Base-by-base conservation (phyloP, 2,888 invertebrate species). In the Cantharis nigra region DNA sequence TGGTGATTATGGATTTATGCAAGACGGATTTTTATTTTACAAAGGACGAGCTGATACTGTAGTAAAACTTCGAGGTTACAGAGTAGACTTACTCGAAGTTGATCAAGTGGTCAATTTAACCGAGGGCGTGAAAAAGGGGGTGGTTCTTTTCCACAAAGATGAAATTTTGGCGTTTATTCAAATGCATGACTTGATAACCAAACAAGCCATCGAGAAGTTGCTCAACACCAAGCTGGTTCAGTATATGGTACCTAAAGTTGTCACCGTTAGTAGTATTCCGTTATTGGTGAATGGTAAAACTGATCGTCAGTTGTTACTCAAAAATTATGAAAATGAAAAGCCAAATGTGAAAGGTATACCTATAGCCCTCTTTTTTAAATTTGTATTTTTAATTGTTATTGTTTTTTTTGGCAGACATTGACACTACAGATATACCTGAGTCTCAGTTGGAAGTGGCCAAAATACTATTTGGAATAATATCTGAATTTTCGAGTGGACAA, bases 21-120 rank as follows among this genome's bases (percentile, higher is more conserved):
- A 92, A 72, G 93, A 94, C 81, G 91, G 91, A 7, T 82, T 91
- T 11, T 88, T 97, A 26, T 88, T 93, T 76, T 96, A 93, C 85
- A 95, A 96, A 82, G 97, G 97, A 0, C 91, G 97, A 30, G 94
- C 94, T 0, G 96, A 96, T 88, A 94, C 95, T 0, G 96, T 96
- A 87, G 81, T 88, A 3, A 97, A 96, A 90, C 93, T 96, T 72
- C 90, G 96, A 67, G 97, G 97, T 0, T 95, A 97, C 84, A 90
- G 97, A 13, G 95, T 97, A 0, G 96, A 97, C 85, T 89, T 97
- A 69, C 91, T 92, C 2, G 97, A 97, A 89, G 93, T 97, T 0
- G 96, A 97, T 84, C 92, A 92, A 78, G 93, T 93, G 9, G 91
- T 96, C 0, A 88, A 90, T 28, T 89, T 90, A 5, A 87, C 94